Conservation (phyloP, 2,888 invertebrate genomes). For the Eupithecia inturbata region DNA sequence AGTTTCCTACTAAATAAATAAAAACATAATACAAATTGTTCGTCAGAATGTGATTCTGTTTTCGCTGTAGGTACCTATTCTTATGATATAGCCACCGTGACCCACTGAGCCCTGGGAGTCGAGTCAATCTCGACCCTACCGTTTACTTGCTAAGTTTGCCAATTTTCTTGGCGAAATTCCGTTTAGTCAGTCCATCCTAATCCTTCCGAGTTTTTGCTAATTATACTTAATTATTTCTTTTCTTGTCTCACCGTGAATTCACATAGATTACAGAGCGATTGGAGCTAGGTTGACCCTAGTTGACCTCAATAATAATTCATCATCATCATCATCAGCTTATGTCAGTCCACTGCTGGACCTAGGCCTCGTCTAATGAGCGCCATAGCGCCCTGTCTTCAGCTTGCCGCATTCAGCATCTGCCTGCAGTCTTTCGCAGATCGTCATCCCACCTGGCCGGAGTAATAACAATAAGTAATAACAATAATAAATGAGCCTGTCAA, state of each 20-base stretch:
- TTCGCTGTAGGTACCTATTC: background rate
- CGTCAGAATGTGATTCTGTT: background rate
- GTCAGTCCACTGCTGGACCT: too few species aligned
- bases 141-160: slow-evolving; percentile 42
- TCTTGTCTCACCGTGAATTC: slow-evolving; percentile 13
- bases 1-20: too few species aligned
- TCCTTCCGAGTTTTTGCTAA: slow-evolving; percentile 47
- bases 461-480: too few species aligned
- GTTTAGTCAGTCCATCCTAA: slow-evolving; percentile 44
- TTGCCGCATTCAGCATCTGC: too few species aligned
- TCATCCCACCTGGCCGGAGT: too few species aligned
- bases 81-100: background rate
- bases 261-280: slow-evolving; percentile 7
- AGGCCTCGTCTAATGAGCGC: too few species aligned
- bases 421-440: too few species aligned
- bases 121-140: slow-evolving; percentile 25
- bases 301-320: background rate
- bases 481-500: background rate
- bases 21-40: too few species aligned
- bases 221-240: slow-evolving; percentile 44
- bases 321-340: background rate
- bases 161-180: slow-evolving; percentile 45
- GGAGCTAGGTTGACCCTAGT: background rate
- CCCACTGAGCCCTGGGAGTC: background rate
- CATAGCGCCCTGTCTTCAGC: too few species aligned